phyloP scores from a whole-genome alignment of 2,797 vertebrate genomes.

The Nothura maculosa region DNA sequence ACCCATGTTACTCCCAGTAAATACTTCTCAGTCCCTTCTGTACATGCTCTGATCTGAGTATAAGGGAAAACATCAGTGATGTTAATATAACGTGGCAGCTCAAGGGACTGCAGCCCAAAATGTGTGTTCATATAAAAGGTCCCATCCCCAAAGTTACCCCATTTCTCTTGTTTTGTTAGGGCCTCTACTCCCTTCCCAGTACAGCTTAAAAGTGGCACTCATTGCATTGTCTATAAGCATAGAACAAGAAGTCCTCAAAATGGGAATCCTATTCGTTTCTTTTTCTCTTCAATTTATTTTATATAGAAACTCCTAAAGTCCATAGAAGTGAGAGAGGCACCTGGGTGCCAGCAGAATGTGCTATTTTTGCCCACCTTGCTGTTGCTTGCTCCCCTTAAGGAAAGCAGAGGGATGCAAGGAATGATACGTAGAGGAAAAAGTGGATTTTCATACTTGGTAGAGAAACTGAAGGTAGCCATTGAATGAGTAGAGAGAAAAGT shows the following conservation, averaged over 20 bases:
- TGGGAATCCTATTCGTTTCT: not conserved
- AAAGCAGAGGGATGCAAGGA: not conserved
- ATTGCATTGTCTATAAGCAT: not conserved
- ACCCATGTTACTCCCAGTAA: not conserved
- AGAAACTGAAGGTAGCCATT: constrained; percentile 7
- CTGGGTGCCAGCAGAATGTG: not conserved
- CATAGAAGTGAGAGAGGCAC: not conserved
- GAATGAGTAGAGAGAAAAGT: not conserved
- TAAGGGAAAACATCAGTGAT: not conserved
- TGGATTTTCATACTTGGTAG: not conserved
- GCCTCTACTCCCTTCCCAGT: not conserved
- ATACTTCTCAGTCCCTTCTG: not conserved
- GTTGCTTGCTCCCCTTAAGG: not conserved
- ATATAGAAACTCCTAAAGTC: not conserved
- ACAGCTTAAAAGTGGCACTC: not conserved
- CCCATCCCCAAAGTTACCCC: not conserved
- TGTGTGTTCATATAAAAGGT: not conserved
- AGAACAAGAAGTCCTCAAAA: not conserved
- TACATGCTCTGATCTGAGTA: not conserved
- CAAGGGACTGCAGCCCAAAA: not conserved
- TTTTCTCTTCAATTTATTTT: not conserved
- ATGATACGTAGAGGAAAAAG: not conserved
- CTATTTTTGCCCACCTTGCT: not conserved
- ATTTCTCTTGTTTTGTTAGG: not conserved
- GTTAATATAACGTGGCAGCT: not conserved